These are phyloP conservation scores for Pseudomugil tenellus DNA, from an alignment of 2,797 vertebrate species.

Conservation along the genomic window DNA sequence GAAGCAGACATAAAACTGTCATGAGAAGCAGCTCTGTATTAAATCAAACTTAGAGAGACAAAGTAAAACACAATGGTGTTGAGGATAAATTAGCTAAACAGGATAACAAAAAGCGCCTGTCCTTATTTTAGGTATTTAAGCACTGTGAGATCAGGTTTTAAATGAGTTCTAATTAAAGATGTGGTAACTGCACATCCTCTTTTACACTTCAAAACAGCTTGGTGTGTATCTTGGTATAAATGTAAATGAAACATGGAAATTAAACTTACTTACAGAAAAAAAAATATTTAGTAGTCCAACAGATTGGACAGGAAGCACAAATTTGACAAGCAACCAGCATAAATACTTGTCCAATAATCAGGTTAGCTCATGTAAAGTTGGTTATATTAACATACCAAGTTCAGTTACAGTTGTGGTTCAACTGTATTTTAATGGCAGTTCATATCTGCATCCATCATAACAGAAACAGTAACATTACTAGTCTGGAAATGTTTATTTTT, in stretches of 20 bases:
- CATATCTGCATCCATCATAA: too few species aligned
- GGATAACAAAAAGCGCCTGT: slow-evolving; percentile 8
- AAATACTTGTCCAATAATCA: too few species aligned
- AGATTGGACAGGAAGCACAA: neutral
- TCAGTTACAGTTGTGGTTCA: too few species aligned
- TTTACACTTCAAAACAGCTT: neutral
- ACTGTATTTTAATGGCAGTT: too few species aligned
- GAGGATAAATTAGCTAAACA: slow-evolving; percentile 1
- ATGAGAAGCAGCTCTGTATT: slow-evolving; percentile 18
- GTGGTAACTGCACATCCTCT: neutral
- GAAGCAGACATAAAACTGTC: slow-evolving; percentile 35
- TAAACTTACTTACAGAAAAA: neutral
- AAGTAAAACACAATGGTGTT: slow-evolving; percentile 12
- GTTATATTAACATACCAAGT: too few species aligned
- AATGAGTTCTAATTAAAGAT: neutral
- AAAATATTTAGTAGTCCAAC: neutral
- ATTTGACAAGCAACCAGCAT: neutral
- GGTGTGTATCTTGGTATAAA: neutral
- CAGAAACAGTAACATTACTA: neutral
- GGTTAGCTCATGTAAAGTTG: too few species aligned
- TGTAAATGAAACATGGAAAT: neutral
- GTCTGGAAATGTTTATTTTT: neutral
- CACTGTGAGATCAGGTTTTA: neutral
- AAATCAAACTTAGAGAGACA: slow-evolving; percentile 25
- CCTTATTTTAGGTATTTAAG: neutral